Evolutionary conservation across 2,113 vertebrate species (phyloP).

Genomic region (Sturnira hondurensis): DNA sequence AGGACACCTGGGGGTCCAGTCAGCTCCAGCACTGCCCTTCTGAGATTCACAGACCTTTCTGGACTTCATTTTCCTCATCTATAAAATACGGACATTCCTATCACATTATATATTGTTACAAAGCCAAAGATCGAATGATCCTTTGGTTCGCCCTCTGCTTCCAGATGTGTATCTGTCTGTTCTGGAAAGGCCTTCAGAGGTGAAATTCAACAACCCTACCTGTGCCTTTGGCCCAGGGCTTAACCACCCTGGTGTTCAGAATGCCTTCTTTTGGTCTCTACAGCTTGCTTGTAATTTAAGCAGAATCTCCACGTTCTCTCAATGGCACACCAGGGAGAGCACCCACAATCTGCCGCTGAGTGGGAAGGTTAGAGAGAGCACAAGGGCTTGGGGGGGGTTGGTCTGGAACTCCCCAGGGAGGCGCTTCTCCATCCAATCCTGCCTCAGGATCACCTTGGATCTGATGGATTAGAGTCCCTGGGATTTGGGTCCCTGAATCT

Average conservation of each 20-base stretch:
- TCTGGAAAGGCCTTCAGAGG: background rate
- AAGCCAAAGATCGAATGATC: background rate
- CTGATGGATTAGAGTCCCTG: background rate
- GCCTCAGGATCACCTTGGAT: background rate
- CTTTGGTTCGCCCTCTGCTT: background rate
- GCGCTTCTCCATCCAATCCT: background rate
- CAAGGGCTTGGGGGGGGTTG: no score
- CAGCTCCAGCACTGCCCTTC: background rate
- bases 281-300: background rate
- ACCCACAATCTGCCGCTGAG: background rate
- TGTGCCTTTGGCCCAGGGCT: background rate
- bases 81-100: background rate
- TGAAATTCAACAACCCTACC: background rate
- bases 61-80: background rate
- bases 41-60: background rate
- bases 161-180: background rate
- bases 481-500: background rate
- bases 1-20: background rate
- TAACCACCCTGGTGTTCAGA: background rate
- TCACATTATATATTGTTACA: background rate
- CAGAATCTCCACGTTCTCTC: background rate
- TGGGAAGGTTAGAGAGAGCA: background rate
- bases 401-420: background rate
- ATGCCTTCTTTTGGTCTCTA: background rate
- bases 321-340: background rate